Conservation (phyloP, 2,113 vertebrate species). For the Leptosomus discolor region DNA sequence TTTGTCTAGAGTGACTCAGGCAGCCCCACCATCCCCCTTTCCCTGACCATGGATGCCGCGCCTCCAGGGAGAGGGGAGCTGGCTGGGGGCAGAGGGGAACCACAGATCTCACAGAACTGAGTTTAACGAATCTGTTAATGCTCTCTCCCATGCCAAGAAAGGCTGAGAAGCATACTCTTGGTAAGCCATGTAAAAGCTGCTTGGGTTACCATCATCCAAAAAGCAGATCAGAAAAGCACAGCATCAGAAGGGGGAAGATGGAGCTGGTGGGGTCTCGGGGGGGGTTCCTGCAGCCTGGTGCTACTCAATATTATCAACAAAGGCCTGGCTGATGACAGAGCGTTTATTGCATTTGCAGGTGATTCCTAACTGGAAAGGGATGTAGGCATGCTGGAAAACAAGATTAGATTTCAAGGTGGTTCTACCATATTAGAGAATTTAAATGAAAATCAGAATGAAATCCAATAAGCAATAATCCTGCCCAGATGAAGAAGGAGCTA, state of each 20-base stretch:
- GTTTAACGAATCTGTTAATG: background rate
- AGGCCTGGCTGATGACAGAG: background rate
- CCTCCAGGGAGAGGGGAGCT: fast-evolving
- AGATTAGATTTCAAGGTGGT: background rate
- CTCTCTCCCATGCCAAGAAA: background rate
- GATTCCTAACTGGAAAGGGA: background rate
- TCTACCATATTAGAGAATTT: background rate
- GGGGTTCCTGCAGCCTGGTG: background rate
- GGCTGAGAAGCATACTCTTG: background rate
- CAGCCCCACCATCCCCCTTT: background rate
- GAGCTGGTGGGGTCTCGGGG: fast-evolving
- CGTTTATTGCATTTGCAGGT: background rate
- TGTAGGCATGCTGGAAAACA: background rate
- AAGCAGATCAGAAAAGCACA: background rate
- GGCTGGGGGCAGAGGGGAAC: background rate
- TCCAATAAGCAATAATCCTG: background rate
- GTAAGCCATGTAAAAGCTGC: background rate
- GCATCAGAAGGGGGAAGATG: background rate
- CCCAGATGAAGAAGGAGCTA: background rate
- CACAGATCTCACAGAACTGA: fast-evolving
- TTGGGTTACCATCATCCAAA: background rate
- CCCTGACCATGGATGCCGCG: fast-evolving
- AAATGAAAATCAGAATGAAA: background rate
- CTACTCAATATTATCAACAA: background rate
- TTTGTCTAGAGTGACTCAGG: background rate